Conservation (phyloP, 2,888 invertebrate genomes). For the Pasiphila rectangulata region DNA sequence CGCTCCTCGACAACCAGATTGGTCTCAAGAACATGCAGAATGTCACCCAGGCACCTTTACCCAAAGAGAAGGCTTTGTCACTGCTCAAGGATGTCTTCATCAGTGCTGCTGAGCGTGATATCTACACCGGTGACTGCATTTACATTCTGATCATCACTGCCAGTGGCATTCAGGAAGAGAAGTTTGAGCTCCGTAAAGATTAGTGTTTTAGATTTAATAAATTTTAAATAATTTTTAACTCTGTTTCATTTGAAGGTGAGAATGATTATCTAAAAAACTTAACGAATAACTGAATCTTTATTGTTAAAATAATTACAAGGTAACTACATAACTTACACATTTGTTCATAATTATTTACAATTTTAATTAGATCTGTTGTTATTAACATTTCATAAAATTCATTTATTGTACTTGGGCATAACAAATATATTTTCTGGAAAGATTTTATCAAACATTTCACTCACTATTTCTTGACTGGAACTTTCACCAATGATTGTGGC, state of each 20-base stretch:
- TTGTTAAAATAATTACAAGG: constrained; percentile 61
- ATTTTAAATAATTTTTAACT: constrained; percentile 27
- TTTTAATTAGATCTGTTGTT: constrained; percentile 39
- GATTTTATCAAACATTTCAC: constrained; percentile 74
- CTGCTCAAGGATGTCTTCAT: constrained; percentile 97
- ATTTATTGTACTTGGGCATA: constrained; percentile 78
- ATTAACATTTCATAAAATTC: constrained; percentile 55
- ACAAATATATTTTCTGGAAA: constrained; percentile 77
- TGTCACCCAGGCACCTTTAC: constrained; percentile 82
- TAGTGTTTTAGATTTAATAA: constrained; percentile 69
- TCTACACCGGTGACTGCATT: constrained; percentile 96
- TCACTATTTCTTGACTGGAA: constrained; percentile 60
- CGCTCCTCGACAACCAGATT: constrained; percentile 97
- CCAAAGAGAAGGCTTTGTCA: constrained; percentile 89
- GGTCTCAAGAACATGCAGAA: constrained; percentile 93
- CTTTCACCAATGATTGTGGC: constrained; percentile 72
- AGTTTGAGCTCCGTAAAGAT: constrained; percentile 92
- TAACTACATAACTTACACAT: constrained; percentile 64
- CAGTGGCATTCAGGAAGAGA: constrained; percentile 88
- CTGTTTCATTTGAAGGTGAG: constrained; percentile 11
- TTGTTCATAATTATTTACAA: constrained; percentile 74
- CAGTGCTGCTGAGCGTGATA: constrained; percentile 98
- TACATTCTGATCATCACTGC: constrained; percentile 92
- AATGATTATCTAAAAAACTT: constrained; percentile 36
- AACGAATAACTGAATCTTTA: constrained; percentile 69